Conservation (phyloP, 2,888 invertebrate genomes). For the Poecilobothrus nobilitatus region DNA sequence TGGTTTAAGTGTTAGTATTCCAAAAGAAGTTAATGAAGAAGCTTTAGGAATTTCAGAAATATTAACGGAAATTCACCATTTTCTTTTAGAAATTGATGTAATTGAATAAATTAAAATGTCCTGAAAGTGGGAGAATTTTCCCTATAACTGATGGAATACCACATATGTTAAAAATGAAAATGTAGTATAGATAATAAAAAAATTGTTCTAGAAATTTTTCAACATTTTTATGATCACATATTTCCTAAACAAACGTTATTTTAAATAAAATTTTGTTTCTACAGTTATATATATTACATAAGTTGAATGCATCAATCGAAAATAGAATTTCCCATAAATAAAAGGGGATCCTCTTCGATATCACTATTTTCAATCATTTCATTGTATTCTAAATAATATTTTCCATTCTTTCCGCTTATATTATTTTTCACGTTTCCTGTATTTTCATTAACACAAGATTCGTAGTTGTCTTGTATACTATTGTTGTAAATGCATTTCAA, state of each 20-base stretch:
- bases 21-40: conserved; percentile 62
- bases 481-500: neutral
- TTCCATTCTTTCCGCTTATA: neutral
- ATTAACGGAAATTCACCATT: conserved; percentile 78
- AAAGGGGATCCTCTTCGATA: neutral
- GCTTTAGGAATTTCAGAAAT: conserved; percentile 75
- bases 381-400: neutral
- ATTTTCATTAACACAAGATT: neutral
- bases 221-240: too few relatives aligned
- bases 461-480: neutral
- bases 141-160: conserved; percentile 95
- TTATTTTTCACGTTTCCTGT: neutral
- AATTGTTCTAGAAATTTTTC: too few relatives aligned
- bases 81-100: conserved; percentile 86
- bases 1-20: conserved; percentile 71
- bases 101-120: conserved; percentile 83
- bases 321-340: neutral
- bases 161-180: conserved; percentile 96
- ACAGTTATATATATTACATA: too few relatives aligned
- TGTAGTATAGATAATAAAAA: conserved; percentile 60
- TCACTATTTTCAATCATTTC: neutral
- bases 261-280: too few relatives aligned
- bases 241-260: too few relatives aligned
- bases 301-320: neutral
- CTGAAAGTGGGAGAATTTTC: conserved; percentile 92